phyloP scores from a whole-genome alignment of 2,113 vertebrate species.

The Tupaia tana region DNA sequence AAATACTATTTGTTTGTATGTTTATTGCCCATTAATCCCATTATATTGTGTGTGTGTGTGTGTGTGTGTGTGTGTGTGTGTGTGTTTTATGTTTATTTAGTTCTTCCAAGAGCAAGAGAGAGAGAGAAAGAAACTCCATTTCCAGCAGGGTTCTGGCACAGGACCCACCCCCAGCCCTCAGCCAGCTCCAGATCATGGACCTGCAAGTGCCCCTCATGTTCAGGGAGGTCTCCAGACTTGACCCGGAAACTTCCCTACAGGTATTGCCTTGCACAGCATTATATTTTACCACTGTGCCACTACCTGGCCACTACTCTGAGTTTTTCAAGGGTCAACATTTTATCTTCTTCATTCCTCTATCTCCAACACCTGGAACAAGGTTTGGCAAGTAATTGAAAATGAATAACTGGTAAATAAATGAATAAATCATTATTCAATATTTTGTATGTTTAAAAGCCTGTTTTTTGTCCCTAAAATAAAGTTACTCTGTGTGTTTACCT shows the following conservation, averaged over 20 bases:
- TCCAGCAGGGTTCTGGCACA: no score
- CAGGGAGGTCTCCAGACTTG: no score
- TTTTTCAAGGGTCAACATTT: background rate
- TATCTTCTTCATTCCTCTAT: background rate
- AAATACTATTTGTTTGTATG: background rate
- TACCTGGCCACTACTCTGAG: background rate
- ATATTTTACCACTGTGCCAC: no score
- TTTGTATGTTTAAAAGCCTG: background rate
- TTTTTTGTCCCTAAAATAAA: slow-evolving; percentile 23
- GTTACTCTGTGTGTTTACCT: background rate
- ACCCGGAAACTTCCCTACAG: no score
- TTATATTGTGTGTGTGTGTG: background rate
- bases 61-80: no score
- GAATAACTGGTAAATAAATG: background rate
- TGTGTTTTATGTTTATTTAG: no score
- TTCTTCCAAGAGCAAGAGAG: no score
- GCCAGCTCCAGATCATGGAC: no score
- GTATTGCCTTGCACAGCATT: no score
- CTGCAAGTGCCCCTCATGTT: no score
- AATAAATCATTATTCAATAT: background rate
- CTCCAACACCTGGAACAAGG: background rate
- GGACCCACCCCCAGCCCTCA: no score
- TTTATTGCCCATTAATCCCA: background rate
- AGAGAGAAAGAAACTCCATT: no score
- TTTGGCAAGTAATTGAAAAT: background rate